phyloP scores from a whole-genome alignment of 2,888 invertebrate species.

The Epistrophe grossulariae region DNA sequence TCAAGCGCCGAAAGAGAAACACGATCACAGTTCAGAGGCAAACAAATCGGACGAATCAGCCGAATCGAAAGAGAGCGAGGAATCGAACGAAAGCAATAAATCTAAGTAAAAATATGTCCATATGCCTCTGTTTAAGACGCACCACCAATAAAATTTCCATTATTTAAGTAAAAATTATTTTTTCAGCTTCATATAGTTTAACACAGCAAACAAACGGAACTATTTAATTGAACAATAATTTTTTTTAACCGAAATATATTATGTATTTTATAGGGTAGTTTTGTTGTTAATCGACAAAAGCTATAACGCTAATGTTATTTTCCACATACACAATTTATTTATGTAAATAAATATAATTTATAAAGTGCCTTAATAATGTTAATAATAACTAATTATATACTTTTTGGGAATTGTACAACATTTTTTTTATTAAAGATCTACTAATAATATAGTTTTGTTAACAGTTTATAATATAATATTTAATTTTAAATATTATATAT shows the following conservation, averaged over 20 bases:
- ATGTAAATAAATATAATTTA: constrained; percentile 62
- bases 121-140: constrained; percentile 63
- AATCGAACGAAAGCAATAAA: constrained; percentile 79
- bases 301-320: constrained; percentile 3
- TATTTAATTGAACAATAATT: constrained; percentile 37
- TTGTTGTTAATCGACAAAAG: not conserved
- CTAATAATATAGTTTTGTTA: constrained; percentile 42
- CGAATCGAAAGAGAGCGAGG: constrained; percentile 81
- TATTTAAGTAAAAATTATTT: constrained; percentile 48
- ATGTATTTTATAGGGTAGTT: not conserved
- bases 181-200: constrained; percentile 52
- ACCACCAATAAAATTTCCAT: constrained; percentile 53
- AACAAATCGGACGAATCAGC: constrained; percentile 77
- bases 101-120: constrained; percentile 61
- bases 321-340: constrained; percentile 41
- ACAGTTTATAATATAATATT: constrained; percentile 43
- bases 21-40: constrained; percentile 52
- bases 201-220: constrained; percentile 39
- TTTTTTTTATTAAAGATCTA: constrained; percentile 26
- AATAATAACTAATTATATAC: constrained; percentile 22
- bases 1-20: constrained; percentile 77
- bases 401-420: constrained; percentile 50
- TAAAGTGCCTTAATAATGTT: constrained; percentile 62
- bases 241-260: constrained; percentile 1
- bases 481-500: constrained; percentile 57